phyloP scores from a whole-genome alignment of 1,140 invertebrate genomes.

The Macrotrachela quadricornifera region DNA sequence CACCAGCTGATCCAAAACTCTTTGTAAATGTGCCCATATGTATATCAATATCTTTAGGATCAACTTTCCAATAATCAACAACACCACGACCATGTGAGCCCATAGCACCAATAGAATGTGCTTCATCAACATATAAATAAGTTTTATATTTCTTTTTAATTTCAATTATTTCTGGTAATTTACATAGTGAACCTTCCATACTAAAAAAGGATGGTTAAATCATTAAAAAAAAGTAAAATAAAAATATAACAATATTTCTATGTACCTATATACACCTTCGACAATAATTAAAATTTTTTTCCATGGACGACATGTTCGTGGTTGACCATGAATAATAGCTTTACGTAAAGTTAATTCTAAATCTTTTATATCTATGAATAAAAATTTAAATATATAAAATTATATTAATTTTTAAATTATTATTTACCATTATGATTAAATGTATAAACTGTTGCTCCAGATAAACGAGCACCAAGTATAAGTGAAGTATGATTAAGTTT shows the following conservation, averaged over 20 bases:
- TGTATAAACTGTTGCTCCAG: slow-evolving; percentile 59
- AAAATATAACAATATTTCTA: background rate
- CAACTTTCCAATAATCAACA: slow-evolving; percentile 55
- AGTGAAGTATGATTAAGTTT: slow-evolving; percentile 90
- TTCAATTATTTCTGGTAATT: slow-evolving; percentile 62
- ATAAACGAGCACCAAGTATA: slow-evolving; percentile 68
- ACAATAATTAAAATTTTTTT: slow-evolving; percentile 79
- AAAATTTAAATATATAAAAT: background rate
- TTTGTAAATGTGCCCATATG: slow-evolving; percentile 91
- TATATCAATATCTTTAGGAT: slow-evolving; percentile 77
- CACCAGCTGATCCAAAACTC: slow-evolving; percentile 86
- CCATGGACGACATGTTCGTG: slow-evolving; percentile 54
- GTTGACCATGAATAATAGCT: slow-evolving; percentile 58
- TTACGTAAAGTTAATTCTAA: slow-evolving; percentile 56
- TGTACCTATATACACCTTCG: slow-evolving; percentile 68
- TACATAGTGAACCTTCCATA: slow-evolving; percentile 88
- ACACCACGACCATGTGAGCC: slow-evolving; percentile 68
- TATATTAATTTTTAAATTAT: no score
- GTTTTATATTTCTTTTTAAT: slow-evolving; percentile 80
- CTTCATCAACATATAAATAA: slow-evolving; percentile 80
- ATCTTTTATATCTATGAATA: slow-evolving; percentile 47
- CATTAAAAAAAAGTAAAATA: no score
- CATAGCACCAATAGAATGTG: slow-evolving; percentile 82
- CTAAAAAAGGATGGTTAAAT: no score
- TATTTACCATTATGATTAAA: slow-evolving; percentile 55